Base-by-base conservation (phyloP, 2,888 invertebrate genomes). In the Synanthedon tipuliformis region DNA sequence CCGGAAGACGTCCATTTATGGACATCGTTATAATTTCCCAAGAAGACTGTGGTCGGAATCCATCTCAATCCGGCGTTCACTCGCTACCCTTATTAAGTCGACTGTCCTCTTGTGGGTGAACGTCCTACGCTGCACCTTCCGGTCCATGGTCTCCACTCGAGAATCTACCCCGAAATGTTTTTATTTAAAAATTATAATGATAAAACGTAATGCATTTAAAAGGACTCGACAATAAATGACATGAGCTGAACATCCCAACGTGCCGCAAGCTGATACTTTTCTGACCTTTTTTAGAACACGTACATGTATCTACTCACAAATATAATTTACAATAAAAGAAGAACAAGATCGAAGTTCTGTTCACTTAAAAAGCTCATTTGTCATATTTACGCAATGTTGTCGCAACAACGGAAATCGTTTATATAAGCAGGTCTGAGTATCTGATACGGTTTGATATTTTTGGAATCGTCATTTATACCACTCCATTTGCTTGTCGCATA, bases 141-240 rank as follows among this genome's bases (percentile, higher is more conserved):
- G 34, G 8, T 8, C 34, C 34, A 8, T 34, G 34, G 34, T 34
- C 4, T 34, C 34, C 34, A 8, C 2, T 34, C 8, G 8, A 8
- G 27, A 7, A 27, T 7, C 27, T 18, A 18, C 18, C 3, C 18
- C 2, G 18, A 18, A 18, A 18, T 18, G 18, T 18, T 18, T 27
- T 27, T 7, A 16, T 16, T 16, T 3, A 16, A 1, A 16, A 3
- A 2, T 2, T 10, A 34, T 8, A 34, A 8, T 10, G 0, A 34
- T 34, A 34, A 34, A 34, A 34, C 34, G 8, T 34, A 34, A 34
- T 34, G 5, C 23, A 23, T 10, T 34, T 8, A 34, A 34, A 8
- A 34, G 8, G 34, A 34, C 34, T 10, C 34, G 3, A 34, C 8
- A 34, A 55, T 55, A 50, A 57, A 57, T 57, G 53, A 57, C 50